Conservation (phyloP, 1,140 invertebrate genomes). For the Trachelipus rathkii region DNA sequence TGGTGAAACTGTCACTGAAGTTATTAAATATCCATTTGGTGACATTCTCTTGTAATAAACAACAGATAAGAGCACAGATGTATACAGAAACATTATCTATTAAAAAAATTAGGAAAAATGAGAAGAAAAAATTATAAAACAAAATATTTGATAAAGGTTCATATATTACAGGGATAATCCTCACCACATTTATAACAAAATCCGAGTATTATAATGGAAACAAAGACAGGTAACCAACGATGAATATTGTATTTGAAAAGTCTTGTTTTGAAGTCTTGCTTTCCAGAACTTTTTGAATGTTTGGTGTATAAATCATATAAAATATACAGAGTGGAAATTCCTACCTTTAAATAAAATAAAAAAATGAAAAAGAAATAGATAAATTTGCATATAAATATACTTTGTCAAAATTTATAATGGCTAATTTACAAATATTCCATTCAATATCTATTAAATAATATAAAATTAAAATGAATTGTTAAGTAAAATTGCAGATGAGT, state of each 20-base stretch:
- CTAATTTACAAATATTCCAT: background rate
- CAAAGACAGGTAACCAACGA: background rate
- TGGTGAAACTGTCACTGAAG: background rate
- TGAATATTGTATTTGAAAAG: background rate
- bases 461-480: background rate
- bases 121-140: background rate
- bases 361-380: background rate
- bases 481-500: background rate
- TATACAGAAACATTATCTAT: background rate
- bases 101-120: background rate
- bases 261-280: background rate
- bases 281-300: background rate
- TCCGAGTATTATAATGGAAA: background rate
- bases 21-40: background rate
- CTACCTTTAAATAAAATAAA: background rate
- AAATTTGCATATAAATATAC: background rate
- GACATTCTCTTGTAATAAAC: background rate
- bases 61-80: background rate
- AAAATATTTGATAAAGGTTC: background rate
- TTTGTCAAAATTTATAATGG: background rate
- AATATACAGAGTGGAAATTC: background rate
- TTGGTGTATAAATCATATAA: background rate
- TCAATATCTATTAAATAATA: background rate
- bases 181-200: background rate
- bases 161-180: background rate